Evolutionary conservation across 2,888 invertebrate species (phyloP), one percentile per base, ranked within the genome.

Genomic region (Amblyjoppa fuscipennis): DNA sequence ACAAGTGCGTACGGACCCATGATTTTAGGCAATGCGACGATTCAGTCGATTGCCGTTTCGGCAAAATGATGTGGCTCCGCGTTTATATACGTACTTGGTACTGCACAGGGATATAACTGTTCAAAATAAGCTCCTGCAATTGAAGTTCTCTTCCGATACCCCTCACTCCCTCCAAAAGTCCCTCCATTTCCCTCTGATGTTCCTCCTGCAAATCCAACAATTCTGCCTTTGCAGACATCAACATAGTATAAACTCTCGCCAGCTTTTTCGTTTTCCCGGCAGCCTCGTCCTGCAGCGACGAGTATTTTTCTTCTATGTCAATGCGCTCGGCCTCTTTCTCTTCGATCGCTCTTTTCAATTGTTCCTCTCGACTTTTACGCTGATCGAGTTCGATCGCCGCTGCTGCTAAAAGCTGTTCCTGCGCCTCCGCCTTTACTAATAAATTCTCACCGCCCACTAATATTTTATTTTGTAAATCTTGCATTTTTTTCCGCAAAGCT

Each of bases 391-490:
- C 98, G 25, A 96, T 95, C 16, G 98, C 97, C 0, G 98, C 98
- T 85, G 98, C 98, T 90, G 98, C 98, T 74, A 99, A 95, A 78
- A 99, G 95, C 83, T 96, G 95, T 80, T 99, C 97, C 94, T 99
- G 99, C 0, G 98, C 97, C 93, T 99, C 98, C 0, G 99, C 99
- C 93, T 99, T 99, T 93, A 99, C 99, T 87, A 99, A 95, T 7
- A 99, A 95, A 95, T 99, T 99, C 95, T 99, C 99, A 0, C 99
- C 99, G 0, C 99, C 99, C 0, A 99, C 98, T 31, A 99, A 96
- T 79, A 99, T 98, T 94, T 99, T 99, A 88, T 98, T 98, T 94
- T 99, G 99, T 73, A 99, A 96, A 7, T 97, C 97, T 87, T 97
- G 96, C 81, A 99, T 96, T 93, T 99, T 99, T 84, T 97, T 97